Evolutionary conservation across 30 jellyfish, hydroid and myxozoan species (phyloP), one percentile per base, ranked within the genome.

Genomic region (Sanderia malayensis): DNA sequence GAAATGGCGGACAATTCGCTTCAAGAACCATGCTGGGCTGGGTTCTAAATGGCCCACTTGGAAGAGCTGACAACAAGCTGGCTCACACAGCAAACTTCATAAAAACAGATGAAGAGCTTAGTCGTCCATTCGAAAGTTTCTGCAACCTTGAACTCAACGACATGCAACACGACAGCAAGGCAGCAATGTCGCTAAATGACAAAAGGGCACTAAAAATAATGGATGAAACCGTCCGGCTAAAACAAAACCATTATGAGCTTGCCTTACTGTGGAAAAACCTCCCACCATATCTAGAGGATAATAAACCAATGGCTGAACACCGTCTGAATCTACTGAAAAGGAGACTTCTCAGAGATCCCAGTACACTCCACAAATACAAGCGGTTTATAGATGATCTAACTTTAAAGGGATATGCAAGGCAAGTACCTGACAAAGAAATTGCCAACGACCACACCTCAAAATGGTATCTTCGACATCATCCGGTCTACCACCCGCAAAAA

Each of bases 401-500:
- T 2, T 3, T 7, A 15, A 70, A 37, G 46, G 46, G 26, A 13
- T 76, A 61, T 4, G 89, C 89, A 7, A 9, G 74, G 31, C 57
- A 61, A 37, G 74, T 31, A 1, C 19, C 74, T 2, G 0, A 22
- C 0, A 0, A 28, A 4, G 34, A 25, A 4, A 20, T n/a, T 0
- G 83, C 74, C 30, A 4, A 2, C 8, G 25, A 4, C 24, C 27
- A 19, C 11, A 64, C 27, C n/a, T n/a, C n/a, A n/a, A 27, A 84
- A 10, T 81, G 96, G 96, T 85, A 76, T 69, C 45, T 85, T 29
- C 96, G 87, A 0, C 96, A 85, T 47, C 96, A 81, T 37, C 67
- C 55, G 22, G 87, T 85, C 30, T 34, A 24, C 78, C 71, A 67
- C 44, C 93, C 87, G 45, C 71, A 77, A 73, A 85, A 85, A 33